A percentile compares a stretch with the other conserved stretches of the same genome.
These are phyloP conservation scores for Bursaphelenchus mucronatus DNA, from an alignment of 1,140 invertebrate species.

Conservation along the genomic window DNA sequence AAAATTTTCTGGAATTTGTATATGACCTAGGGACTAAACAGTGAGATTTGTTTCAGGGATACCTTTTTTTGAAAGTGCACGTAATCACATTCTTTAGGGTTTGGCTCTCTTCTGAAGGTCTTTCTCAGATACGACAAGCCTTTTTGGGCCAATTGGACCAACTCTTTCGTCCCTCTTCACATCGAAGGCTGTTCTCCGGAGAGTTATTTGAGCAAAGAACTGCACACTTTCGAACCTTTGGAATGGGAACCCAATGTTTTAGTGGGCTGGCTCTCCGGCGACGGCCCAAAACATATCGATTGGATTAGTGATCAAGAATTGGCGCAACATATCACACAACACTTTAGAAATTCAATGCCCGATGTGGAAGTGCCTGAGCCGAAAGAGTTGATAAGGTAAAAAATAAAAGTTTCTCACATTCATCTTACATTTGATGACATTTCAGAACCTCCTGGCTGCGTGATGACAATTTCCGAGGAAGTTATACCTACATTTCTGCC, in stretches of 20 bases:
- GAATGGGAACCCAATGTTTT: constrained; percentile 27
- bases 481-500: constrained; percentile 29
- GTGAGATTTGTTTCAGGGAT: too few relatives aligned
- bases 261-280: constrained; percentile 35
- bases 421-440: background rate
- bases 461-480: constrained; percentile 24
- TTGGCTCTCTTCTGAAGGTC: constrained; percentile 88
- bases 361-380: constrained; percentile 27
- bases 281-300: constrained; percentile 31
- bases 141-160: constrained; percentile 64
- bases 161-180: constrained; percentile 19
- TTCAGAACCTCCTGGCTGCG: constrained; percentile 25
- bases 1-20: too few relatives aligned
- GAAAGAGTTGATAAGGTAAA: constrained; percentile 25
- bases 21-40: too few relatives aligned
- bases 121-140: constrained; percentile 83
- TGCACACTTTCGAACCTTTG: constrained; percentile 28
- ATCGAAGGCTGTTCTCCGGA: constrained; percentile 7
- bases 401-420: background rate
- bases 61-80: background rate
- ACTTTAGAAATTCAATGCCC: constrained; percentile 24
- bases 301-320: constrained; percentile 25
- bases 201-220: background rate
- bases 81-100: constrained; percentile 13
- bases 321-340: constrained; percentile 17